Conservation (phyloP, 2,797 vertebrate genomes). For the Rhabdomys pumilio region DNA sequence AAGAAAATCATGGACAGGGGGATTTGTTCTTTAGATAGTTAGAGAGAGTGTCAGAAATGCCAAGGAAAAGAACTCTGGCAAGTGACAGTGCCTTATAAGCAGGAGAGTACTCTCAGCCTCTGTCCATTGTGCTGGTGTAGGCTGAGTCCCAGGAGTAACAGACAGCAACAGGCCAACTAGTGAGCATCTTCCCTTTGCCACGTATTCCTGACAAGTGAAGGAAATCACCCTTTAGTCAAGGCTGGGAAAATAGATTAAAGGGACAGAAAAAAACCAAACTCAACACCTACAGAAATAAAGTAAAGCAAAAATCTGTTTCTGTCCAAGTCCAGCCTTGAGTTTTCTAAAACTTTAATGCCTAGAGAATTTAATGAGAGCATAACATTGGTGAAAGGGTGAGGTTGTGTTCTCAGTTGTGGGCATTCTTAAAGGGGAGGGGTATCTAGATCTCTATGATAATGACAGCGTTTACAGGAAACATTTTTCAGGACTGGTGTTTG, state of each 20-base stretch:
- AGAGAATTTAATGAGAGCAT: neutral
- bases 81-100: constrained; percentile 31
- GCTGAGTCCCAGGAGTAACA: constrained; percentile 20
- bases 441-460: neutral
- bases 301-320: neutral
- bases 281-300: neutral
- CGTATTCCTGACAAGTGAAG: neutral
- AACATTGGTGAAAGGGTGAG: neutral
- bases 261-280: neutral
- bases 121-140: constrained; percentile 30
- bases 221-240: constrained; percentile 58
- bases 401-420: neutral
- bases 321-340: neutral
- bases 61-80: constrained; percentile 60
- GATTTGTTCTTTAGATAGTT: constrained; percentile 64
- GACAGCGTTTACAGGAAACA: neutral
- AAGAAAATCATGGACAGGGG: constrained; percentile 59
- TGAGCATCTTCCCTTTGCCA: constrained; percentile 11
- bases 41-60: constrained; percentile 67
- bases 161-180: constrained; percentile 51
- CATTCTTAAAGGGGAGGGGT: neutral
- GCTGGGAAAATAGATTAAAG: neutral
- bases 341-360: constrained; percentile 16
- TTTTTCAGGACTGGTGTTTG: neutral
- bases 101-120: neutral